Evolutionary conservation across 2,113 vertebrate genomes (phyloP).

Genomic region (Austrofundulus limnaeus): DNA sequence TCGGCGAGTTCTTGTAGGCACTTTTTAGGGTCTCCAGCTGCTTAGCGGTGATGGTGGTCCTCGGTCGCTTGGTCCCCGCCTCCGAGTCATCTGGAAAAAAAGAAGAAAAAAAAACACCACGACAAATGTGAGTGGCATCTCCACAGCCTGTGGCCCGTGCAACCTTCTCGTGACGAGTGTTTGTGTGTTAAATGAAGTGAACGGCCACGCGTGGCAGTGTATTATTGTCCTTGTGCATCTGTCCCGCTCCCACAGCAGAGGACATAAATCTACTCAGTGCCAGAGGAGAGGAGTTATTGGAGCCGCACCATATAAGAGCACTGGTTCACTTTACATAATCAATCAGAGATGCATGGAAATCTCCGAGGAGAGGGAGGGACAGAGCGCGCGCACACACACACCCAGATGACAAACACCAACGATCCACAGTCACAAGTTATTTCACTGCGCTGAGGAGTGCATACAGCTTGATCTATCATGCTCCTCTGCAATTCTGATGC

Average conservation of each 20-base stretch:
- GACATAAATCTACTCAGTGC: slow-evolving; percentile 75
- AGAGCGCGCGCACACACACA: slow-evolving; percentile 43
- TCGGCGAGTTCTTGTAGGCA: slow-evolving; percentile 98
- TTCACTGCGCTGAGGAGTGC: slow-evolving; percentile 17
- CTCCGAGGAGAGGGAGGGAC: slow-evolving; percentile 71
- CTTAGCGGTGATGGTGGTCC: slow-evolving; percentile 98
- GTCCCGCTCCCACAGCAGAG: slow-evolving; percentile 61
- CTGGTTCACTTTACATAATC: slow-evolving; percentile 82
- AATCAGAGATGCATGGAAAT: slow-evolving; percentile 76
- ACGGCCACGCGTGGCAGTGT: slow-evolving; percentile 49
- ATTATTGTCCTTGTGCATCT: slow-evolving; percentile 73
- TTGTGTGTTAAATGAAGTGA: slow-evolving; percentile 46
- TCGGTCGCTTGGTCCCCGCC: slow-evolving; percentile 92
- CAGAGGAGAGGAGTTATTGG: slow-evolving; percentile 70
- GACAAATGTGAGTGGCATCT: slow-evolving; percentile 34
- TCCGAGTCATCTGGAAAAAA: slow-evolving; percentile 90
- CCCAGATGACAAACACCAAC: slow-evolving; percentile 56
- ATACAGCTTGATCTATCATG: slow-evolving; percentile 24
- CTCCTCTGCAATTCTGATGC: slow-evolving; percentile 21
- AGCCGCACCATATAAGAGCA: slow-evolving; percentile 68
- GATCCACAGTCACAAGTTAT: slow-evolving; percentile 40
- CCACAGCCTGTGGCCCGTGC: slow-evolving; percentile 8
- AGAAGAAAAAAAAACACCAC: slow-evolving; percentile 40
- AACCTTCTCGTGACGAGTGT: slow-evolving; percentile 3
- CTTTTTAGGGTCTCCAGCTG: slow-evolving; percentile 98